These are phyloP conservation scores for Pomacea maculata DNA, from an alignment of 1,140 invertebrate species.

Conservation along the genomic window DNA sequence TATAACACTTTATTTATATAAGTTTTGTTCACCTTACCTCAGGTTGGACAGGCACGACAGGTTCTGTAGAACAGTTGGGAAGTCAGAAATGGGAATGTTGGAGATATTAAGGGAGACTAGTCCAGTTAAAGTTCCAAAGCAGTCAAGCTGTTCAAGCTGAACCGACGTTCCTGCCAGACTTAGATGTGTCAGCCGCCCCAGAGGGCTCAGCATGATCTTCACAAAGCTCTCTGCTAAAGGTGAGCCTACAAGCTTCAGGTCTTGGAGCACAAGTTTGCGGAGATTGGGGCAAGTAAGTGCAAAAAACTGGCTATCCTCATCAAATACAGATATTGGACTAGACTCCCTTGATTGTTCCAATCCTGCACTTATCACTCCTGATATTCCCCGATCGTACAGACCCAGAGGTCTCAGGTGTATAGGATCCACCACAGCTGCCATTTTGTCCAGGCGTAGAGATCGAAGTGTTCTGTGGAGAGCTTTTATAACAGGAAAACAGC, in stretches of 20 bases:
- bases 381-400: not conserved
- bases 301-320: conserved; percentile 50
- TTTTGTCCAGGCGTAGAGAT: conserved; percentile 61
- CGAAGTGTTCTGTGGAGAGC: conserved; percentile 58
- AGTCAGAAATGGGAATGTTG: conserved; percentile 14
- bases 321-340: conserved; percentile 71
- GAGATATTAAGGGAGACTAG: conserved; percentile 12
- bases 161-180: conserved; percentile 13
- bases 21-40: not conserved
- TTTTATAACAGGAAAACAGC: conserved; percentile 72
- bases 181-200: conserved; percentile 2
- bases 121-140: not conserved
- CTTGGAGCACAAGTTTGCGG: conserved; percentile 7
- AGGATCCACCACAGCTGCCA: conserved; percentile 35
- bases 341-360: not conserved
- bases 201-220: conserved; percentile 6
- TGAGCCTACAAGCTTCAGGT: conserved; percentile 4
- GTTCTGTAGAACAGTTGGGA: not conserved
- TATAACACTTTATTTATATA: too few species aligned
- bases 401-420: not conserved
- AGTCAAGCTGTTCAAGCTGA: conserved; percentile 7
- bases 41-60: not conserved
- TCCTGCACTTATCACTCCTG: not conserved
- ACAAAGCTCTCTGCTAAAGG: not conserved
- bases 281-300: conserved; percentile 8